Conservation (phyloP, 53 echinoderm and acorn worm genomes). For the Crossaster papposus region DNA sequence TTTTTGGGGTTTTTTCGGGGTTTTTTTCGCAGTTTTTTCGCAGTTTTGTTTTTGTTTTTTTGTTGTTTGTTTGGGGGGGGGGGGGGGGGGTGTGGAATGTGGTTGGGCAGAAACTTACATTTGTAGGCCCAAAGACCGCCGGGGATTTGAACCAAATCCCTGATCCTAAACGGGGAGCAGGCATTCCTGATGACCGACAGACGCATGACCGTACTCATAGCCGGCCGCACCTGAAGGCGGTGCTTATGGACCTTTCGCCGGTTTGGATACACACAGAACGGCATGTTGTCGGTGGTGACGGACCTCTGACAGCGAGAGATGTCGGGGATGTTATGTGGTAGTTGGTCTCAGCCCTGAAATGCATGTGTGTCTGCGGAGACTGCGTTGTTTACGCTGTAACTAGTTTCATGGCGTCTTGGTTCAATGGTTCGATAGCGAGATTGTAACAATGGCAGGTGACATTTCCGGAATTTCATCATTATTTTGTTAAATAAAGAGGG, state of each 20-base stretch:
- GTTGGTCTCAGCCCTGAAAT: no score
- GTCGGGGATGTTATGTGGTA: no score
- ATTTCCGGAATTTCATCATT: not conserved
- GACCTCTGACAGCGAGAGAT: no score
- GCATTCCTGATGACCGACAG: slow-evolving; percentile 46
- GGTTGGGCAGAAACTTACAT: slow-evolving; percentile 6
- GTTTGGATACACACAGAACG: not conserved
- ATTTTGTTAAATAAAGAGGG: not conserved
- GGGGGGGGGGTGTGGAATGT: not conserved
- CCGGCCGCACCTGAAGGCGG: slow-evolving; percentile 40
- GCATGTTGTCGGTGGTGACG: slow-evolving; percentile 13
- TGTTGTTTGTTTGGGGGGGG: no score
- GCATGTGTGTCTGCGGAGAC: no score
- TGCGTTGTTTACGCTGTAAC: no score
- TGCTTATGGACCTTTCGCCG: slow-evolving; percentile 15
- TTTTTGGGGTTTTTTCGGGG: no score
- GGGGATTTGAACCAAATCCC: slow-evolving; percentile 39
- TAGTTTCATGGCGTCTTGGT: no score
- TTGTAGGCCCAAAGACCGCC: slow-evolving; percentile 23
- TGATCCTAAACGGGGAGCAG: slow-evolving; percentile 24
- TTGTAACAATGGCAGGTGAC: not conserved
- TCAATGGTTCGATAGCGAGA: not conserved
- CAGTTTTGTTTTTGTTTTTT: no score
- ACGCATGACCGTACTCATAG: slow-evolving; percentile 50
- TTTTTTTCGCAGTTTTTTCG: no score